Conservation (phyloP, 2,113 vertebrate species). For the Calidris pugnax region DNA sequence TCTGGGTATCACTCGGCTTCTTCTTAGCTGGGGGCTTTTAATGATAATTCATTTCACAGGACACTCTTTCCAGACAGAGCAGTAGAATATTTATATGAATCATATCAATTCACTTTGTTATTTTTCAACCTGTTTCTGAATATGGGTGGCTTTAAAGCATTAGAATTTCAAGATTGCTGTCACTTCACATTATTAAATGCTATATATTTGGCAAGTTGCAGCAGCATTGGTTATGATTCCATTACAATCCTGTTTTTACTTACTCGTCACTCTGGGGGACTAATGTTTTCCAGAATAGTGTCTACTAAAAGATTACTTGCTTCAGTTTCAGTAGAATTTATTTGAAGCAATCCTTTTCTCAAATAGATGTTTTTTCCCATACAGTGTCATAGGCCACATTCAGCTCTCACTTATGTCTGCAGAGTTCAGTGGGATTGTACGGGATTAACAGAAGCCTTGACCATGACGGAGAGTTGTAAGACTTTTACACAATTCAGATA, state of each 20-base stretch:
- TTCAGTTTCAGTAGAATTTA: background rate
- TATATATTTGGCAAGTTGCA: background rate
- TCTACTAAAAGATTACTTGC: background rate
- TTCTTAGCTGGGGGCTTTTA: background rate
- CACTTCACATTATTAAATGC: background rate
- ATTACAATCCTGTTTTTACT: background rate
- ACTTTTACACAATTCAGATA: background rate
- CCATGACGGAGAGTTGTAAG: background rate
- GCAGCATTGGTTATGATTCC: background rate
- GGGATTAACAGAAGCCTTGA: background rate
- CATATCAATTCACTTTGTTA: background rate
- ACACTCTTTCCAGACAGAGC: background rate
- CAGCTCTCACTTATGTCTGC: background rate
- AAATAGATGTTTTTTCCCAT: background rate
- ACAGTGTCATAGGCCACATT: background rate
- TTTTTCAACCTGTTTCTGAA: background rate
- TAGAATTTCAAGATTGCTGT: background rate
- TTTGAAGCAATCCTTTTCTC: background rate
- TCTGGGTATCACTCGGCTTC: background rate
- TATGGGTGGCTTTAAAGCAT: background rate
- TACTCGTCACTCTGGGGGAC: background rate
- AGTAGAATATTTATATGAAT: background rate
- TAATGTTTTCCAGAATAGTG: background rate
- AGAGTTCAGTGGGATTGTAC: background rate
- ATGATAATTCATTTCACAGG: background rate